A percentile compares a stretch with the other conserved stretches of the same genome.
Conservation (phyloP, 2,113 vertebrate species). For the Empidonax traillii region DNA sequence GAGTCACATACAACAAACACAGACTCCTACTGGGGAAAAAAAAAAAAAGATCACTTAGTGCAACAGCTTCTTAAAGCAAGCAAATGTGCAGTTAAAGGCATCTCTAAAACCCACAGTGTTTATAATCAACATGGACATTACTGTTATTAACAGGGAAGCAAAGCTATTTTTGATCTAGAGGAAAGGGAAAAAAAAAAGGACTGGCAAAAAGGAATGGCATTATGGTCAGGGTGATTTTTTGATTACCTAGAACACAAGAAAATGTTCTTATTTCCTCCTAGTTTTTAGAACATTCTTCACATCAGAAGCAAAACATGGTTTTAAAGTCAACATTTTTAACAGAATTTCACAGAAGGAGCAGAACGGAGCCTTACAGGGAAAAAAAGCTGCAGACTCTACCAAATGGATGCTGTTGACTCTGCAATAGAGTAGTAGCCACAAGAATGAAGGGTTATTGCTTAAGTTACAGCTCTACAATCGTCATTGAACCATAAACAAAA, state of each 20-base stretch:
- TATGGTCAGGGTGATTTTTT: background rate
- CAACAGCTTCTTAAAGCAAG: background rate
- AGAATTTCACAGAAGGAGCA: background rate
- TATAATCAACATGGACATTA: background rate
- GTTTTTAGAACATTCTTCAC: background rate
- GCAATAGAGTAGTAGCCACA: background rate
- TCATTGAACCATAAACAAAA: background rate
- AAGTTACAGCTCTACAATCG: background rate
- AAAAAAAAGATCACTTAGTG: background rate
- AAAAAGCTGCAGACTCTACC: background rate
- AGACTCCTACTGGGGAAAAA: background rate
- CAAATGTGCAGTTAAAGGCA: background rate
- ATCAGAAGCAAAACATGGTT: background rate
- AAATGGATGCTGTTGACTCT: background rate
- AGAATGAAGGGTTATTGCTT: background rate
- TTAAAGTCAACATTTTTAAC: background rate
- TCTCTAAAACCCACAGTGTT: background rate
- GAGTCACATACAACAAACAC: background rate
- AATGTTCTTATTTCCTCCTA: background rate
- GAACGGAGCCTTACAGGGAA: background rate
- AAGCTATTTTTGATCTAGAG: background rate
- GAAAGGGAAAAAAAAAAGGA: background rate
- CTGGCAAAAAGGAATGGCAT: background rate
- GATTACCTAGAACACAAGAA: background rate
- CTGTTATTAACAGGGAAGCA: background rate